Base-by-base conservation (phyloP, 2,888 invertebrate species). In the Eilema sororculum region DNA sequence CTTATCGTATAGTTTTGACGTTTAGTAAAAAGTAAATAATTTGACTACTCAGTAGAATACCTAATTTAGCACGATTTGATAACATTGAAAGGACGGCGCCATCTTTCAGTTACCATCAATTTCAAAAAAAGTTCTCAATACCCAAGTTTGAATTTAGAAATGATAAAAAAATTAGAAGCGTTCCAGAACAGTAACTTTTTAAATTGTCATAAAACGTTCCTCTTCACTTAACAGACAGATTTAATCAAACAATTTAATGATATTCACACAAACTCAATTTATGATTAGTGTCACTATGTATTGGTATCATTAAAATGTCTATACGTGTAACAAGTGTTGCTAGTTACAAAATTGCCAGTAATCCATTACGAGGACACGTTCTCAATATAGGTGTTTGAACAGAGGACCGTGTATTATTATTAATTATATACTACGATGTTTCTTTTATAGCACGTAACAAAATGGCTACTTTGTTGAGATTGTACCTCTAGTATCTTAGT, bases 341-440 rank as follows among this genome's bases (percentile, higher is more conserved):
- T 71, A 24, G 73, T 71, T 74, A 81, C 73, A 80, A 82, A 76
- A 82, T 81, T 73, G 76, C 73, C 24, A 66, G 69, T 71, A 78
- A 72, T 75, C 74, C 68, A 79, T 75, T 69, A 77, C 84, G 81
- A 86, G 85, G 87, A 78, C 86, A 75, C 58, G 61, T 70, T 67
- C 71, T 78, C 77, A 81, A 78, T 83, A 82, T 78, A 83, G 74
- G 75, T 77, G 78, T 74, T 78, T 74, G 75, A 76, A 62, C 81
- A 79, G 81, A 84, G 79, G 79, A 77, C 77, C 76, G 73, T 63
- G 76, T 71, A 76, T 78, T 78, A 81, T 75, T 69, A 75, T 73
- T 80, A 80, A 84, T 84, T 81, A 82, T 52, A 65, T 56, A 28
- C 52, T 69, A 67, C 68, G 69, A 76, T 75, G 68, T 67, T 62